Conservation (phyloP, 1,140 invertebrate genomes). For the Microplitis demolitor region DNA sequence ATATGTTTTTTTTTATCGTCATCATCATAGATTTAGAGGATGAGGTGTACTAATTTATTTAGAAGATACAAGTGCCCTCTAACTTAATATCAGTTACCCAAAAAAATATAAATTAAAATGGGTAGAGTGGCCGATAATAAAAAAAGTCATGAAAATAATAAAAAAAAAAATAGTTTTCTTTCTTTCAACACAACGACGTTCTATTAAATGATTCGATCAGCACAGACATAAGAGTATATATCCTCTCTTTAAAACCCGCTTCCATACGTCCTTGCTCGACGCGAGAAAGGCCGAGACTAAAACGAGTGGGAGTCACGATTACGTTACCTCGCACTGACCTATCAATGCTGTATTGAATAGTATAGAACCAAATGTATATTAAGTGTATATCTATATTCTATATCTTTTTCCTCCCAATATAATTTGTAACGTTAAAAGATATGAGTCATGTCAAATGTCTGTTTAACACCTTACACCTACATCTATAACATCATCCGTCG, state of each 20-base stretch:
- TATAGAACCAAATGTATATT: constrained; percentile 7
- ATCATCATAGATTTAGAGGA: neutral
- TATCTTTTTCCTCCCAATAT: constrained; percentile 1
- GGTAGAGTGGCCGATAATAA: neutral
- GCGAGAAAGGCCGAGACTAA: constrained; percentile 31
- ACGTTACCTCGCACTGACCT: constrained; percentile 27
- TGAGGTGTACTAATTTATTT: no score
- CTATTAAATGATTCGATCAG: neutral
- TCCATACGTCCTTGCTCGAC: constrained; percentile 32
- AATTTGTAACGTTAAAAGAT: neutral
- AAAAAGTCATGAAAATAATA: neutral
- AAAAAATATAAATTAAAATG: neutral
- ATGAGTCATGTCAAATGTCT: constrained; percentile 10
- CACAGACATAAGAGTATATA: neutral
- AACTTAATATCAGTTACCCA: neutral
- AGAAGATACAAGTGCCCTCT: no score
- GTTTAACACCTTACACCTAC: neutral
- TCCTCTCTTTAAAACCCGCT: neutral
- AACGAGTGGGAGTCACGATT: constrained; percentile 23
- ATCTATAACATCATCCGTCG: neutral
- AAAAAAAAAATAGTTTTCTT: neutral
- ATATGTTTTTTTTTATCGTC: constrained; percentile 23
- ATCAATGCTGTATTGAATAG: neutral
- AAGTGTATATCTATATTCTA: neutral
- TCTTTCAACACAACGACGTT: neutral